These are phyloP conservation scores for Brachypterus glaber DNA, from an alignment of 2,888 invertebrate genomes.

Conservation along the genomic window DNA sequence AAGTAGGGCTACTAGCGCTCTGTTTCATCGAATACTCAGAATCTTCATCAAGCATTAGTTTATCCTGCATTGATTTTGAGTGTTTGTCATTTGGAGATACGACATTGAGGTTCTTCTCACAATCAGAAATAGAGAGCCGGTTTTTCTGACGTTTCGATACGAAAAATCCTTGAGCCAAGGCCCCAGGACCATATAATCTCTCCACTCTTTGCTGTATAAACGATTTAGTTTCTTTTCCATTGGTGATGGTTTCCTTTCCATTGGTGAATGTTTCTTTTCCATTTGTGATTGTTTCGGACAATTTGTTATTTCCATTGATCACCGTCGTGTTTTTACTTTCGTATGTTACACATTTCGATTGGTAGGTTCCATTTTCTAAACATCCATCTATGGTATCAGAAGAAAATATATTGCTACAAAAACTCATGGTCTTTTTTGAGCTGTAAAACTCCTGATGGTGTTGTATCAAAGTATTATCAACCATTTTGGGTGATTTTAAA, in stretches of 20 bases:
- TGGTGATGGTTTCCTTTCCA: slow-evolving; percentile 40
- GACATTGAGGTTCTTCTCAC: slow-evolving; percentile 10
- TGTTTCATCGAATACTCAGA: slow-evolving; percentile 35
- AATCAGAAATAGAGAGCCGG: slow-evolving; percentile 30
- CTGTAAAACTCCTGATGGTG: slow-evolving; percentile 30
- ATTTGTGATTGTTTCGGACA: slow-evolving; percentile 26
- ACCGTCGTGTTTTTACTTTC: slow-evolving; percentile 24
- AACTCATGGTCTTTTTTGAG: slow-evolving; percentile 23
- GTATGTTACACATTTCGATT: slow-evolving; percentile 26
- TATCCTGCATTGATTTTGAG: slow-evolving; percentile 29
- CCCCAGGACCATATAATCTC: slow-evolving; percentile 78
- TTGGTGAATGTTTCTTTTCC: slow-evolving; percentile 27
- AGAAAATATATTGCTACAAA: slow-evolving; percentile 27
- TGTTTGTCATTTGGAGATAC: slow-evolving; percentile 21
- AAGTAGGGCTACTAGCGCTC: slow-evolving; percentile 40
- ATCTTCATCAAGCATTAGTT: slow-evolving; percentile 25
- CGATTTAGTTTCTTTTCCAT: slow-evolving; percentile 51
- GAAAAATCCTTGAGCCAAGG: slow-evolving; percentile 76
- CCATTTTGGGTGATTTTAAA: slow-evolving; percentile 20
- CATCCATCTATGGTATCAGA: slow-evolving; percentile 36
- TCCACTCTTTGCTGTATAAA: slow-evolving; percentile 86
- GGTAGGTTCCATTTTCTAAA: slow-evolving; percentile 26
- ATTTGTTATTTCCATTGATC: slow-evolving; percentile 26
- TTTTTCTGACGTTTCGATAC: slow-evolving; percentile 51
- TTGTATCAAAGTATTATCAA: slow-evolving; percentile 24